Evolutionary conservation across 2,797 vertebrate species (phyloP).

Genomic region (Leptodactylus fallax): DNA sequence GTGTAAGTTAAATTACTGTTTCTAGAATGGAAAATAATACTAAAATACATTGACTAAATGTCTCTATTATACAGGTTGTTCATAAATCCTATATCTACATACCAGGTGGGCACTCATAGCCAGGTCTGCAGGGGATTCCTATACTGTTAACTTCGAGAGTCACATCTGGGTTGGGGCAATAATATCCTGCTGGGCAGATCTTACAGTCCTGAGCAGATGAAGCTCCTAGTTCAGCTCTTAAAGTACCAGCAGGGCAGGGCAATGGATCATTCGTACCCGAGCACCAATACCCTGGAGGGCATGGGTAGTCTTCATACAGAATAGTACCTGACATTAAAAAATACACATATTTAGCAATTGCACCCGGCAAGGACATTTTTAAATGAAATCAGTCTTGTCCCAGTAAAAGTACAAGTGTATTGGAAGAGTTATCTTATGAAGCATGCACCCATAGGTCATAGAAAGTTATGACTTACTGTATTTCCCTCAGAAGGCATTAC

Average conservation of each 20-base stretch:
- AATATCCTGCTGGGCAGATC: constrained; percentile 81
- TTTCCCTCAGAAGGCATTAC: too few species aligned
- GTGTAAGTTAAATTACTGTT: too few species aligned
- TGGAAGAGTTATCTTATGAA: too few species aligned
- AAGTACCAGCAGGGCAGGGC: constrained; percentile 86
- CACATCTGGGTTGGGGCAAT: constrained; percentile 81
- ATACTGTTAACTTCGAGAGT: constrained; percentile 80
- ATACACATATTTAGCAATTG: neutral
- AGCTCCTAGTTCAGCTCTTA: constrained; percentile 81
- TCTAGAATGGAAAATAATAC: too few species aligned
- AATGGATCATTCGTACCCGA: constrained; percentile 80
- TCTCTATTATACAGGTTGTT: neutral
- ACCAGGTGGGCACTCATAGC: constrained; percentile 88
- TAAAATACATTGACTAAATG: neutral
- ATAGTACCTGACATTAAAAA: constrained; percentile 67
- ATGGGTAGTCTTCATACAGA: constrained; percentile 77
- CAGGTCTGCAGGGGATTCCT: constrained; percentile 82
- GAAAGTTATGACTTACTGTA: too few species aligned
- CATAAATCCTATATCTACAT: neutral
- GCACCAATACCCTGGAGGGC: constrained; percentile 91
- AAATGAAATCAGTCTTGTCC: neutral
- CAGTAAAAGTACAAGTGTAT: neutral
- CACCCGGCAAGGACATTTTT: too few species aligned
- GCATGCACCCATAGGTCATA: too few species aligned
- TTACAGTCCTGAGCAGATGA: constrained; percentile 80